Conservation (phyloP, 1,140 invertebrate species). For the Daktulosphaira vitifoliae region DNA sequence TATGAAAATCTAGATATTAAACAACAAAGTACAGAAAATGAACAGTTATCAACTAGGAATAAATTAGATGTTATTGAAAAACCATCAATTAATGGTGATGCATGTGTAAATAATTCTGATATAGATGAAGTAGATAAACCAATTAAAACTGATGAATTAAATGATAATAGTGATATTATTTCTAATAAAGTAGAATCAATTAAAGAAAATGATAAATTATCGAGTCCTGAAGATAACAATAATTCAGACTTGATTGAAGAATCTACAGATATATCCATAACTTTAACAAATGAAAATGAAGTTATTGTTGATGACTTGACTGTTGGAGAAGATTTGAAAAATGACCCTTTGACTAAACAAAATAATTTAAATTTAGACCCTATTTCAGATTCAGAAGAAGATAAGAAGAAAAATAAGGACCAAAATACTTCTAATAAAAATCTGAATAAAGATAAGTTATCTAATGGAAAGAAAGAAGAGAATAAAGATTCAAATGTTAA, state of each 20-base stretch:
- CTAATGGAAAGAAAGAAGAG: slow-evolving; percentile 17
- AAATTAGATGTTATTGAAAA: slow-evolving; percentile 43
- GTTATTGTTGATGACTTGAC: slow-evolving; percentile 3
- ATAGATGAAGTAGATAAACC: slow-evolving; percentile 45
- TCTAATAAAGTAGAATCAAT: slow-evolving; percentile 22
- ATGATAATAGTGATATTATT: slow-evolving; percentile 42
- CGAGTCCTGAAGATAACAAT: too few relatives aligned
- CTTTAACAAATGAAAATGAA: not conserved
- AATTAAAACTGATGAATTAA: slow-evolving; percentile 45
- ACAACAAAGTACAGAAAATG: slow-evolving; percentile 45
- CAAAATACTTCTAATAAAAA: not conserved
- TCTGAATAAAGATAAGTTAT: slow-evolving; percentile 2
- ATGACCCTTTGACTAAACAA: too few relatives aligned
- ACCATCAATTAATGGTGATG: slow-evolving; percentile 44
- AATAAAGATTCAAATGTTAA: slow-evolving; percentile 16
- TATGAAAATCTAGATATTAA: slow-evolving; percentile 34
- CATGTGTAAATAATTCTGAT: slow-evolving; percentile 42
- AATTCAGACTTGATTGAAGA: not conserved
- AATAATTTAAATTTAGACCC: slow-evolving; percentile 16
- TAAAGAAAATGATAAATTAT: not conserved
- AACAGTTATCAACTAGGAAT: slow-evolving; percentile 37
- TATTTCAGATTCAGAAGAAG: slow-evolving; percentile 29
- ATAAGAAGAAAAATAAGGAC: slow-evolving; percentile 12
- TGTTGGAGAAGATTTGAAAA: not conserved
- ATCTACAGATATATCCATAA: not conserved